phyloP scores from a whole-genome alignment of 2,888 invertebrate genomes.

The Folsomia candida region DNA sequence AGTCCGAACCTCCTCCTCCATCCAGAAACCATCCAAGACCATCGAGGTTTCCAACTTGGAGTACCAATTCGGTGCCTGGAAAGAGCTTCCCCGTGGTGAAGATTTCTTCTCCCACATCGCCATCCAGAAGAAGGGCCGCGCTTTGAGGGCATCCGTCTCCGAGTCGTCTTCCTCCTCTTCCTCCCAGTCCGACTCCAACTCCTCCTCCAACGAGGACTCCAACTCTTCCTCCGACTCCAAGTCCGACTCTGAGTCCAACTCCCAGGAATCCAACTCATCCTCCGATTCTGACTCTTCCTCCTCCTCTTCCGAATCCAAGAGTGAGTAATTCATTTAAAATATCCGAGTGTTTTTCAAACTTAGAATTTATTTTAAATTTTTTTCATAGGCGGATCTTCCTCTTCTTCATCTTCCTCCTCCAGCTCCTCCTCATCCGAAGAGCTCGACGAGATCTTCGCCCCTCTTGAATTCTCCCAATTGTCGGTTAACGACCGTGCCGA shows the following conservation, averaged over 20 bases:
- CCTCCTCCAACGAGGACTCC: constrained; percentile 2
- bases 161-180: neutral
- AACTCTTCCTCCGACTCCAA: constrained; percentile 10
- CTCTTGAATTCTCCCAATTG: neutral
- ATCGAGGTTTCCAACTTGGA: neutral
- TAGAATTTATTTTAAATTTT: too few relatives aligned
- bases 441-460: neutral
- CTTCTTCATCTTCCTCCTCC: neutral
- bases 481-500: neutral
- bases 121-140: neutral
- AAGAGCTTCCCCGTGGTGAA: neutral
- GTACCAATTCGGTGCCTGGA: neutral
- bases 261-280: neutral
- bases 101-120: neutral
- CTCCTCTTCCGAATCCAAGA: constrained; percentile 2
- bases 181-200: neutral
- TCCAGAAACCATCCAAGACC: neutral
- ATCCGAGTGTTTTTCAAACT: too few relatives aligned
- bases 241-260: constrained; percentile 6
- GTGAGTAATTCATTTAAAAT: neutral
- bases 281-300: constrained; percentile 1
- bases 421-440: neutral
- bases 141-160: neutral
- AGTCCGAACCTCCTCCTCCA: neutral
- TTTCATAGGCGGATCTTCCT: neutral